Conservation (phyloP, 2,113 vertebrate species). For the Pseudorasbora parva region DNA sequence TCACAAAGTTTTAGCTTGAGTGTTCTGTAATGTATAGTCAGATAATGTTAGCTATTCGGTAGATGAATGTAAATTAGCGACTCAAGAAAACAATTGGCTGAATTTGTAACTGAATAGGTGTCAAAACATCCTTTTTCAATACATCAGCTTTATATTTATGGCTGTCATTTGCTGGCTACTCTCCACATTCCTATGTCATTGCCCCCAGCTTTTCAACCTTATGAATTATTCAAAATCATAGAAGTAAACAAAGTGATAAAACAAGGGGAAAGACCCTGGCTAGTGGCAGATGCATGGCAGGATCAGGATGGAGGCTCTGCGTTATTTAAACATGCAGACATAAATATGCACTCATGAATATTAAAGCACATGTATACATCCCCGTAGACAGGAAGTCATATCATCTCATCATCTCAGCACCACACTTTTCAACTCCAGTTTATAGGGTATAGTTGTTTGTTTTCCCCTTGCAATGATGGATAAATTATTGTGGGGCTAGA, state of each 20-base stretch:
- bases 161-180: neutral
- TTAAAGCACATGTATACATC: slow-evolving; percentile 45
- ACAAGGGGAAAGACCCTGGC: slow-evolving; percentile 16
- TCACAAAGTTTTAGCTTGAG: neutral
- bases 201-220: slow-evolving; percentile 29
- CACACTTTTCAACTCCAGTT: slow-evolving; percentile 35
- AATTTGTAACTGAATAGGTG: neutral
- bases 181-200: slow-evolving; percentile 19
- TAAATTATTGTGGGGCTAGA: slow-evolving; percentile 14
- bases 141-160: neutral
- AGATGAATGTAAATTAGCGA: neutral
- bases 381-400: slow-evolving; percentile 30
- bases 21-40: neutral
- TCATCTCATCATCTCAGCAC: slow-evolving; percentile 44
- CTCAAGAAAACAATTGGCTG: neutral
- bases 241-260: slow-evolving; percentile 49
- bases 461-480: neutral
- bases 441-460: slow-evolving; percentile 12
- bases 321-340: slow-evolving; percentile 50
- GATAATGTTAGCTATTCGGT: neutral
- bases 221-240: slow-evolving; percentile 43
- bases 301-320: slow-evolving; percentile 26
- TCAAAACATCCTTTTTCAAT: neutral
- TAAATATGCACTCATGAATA: slow-evolving; percentile 58
- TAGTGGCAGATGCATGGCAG: slow-evolving; percentile 17